These are phyloP conservation scores for Hippopotamyrus pictus DNA, from an alignment of 2,797 vertebrate species.

Conservation along the genomic window DNA sequence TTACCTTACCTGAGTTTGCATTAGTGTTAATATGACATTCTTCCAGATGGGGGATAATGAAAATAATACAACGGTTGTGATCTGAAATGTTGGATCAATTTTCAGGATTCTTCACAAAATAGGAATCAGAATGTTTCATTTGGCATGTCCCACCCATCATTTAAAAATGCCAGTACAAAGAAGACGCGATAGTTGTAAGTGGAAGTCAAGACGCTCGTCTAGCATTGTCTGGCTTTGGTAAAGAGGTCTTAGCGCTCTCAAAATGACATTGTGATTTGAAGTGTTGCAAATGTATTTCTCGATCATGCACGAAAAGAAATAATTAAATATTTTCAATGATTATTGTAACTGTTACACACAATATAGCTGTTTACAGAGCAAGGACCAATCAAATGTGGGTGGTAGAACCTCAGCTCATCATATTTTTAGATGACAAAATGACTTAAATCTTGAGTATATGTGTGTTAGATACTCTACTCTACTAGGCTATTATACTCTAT, in stretches of 20 bases:
- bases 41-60: conserved; percentile 78
- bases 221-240: background rate
- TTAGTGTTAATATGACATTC: conserved; percentile 78
- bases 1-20: conserved; percentile 57
- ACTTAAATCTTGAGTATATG: background rate
- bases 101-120: conserved; percentile 36
- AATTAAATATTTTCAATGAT: background rate
- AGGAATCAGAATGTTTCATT: conserved; percentile 13
- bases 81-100: conserved; percentile 40
- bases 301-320: background rate
- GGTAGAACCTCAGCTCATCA: background rate
- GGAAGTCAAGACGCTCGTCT: background rate
- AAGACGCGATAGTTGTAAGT: background rate
- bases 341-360: background rate
- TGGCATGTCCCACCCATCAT: background rate
- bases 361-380: background rate
- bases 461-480: background rate
- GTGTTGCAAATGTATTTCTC: background rate
- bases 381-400: background rate
- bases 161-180: background rate
- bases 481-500: background rate
- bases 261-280: background rate
- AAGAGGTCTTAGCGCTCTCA: background rate
- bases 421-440: background rate
- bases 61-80: conserved; percentile 60